Evolutionary conservation across 2,113 vertebrate genomes (phyloP).

Genomic region (Craseonycteris thonglongyai): DNA sequence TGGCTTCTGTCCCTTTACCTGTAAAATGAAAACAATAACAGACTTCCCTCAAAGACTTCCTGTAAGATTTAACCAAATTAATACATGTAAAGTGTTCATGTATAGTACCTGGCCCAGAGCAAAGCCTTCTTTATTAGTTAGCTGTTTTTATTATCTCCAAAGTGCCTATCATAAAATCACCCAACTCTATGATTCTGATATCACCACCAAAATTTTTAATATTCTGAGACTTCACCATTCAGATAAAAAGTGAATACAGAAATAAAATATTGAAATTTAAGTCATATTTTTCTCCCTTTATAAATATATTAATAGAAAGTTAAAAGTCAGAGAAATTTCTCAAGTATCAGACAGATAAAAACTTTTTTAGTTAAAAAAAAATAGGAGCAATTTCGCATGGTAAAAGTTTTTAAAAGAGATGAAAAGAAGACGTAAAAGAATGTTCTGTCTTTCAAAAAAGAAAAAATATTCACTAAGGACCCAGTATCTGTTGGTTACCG

Average conservation of each 20-base stretch:
- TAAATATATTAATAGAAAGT: not conserved
- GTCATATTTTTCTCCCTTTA: not conserved
- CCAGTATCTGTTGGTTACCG: not conserved
- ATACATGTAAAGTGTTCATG: not conserved
- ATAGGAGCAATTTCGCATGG: not conserved
- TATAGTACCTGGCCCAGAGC: not conserved
- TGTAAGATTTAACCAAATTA: not conserved
- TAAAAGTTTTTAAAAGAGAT: not conserved
- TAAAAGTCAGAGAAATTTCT: constrained; percentile 13
- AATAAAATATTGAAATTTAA: constrained; percentile 24
- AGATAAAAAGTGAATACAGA: not conserved
- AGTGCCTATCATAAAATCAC: not conserved
- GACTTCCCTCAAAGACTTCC: not conserved
- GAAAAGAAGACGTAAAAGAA: not conserved
- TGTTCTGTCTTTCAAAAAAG: not conserved
- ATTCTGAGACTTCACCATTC: not conserved
- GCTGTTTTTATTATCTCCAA: not conserved
- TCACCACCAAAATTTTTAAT: not conserved
- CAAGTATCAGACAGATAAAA: not conserved
- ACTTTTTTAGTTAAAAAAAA: too few relatives aligned
- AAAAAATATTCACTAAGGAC: not conserved
- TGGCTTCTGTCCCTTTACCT: not conserved
- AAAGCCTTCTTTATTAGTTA: not conserved
- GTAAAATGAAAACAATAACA: not conserved
- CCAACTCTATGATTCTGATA: not conserved